These are phyloP conservation scores for Nemurella pictetii DNA, from an alignment of 2,888 invertebrate genomes.

Conservation along the genomic window DNA sequence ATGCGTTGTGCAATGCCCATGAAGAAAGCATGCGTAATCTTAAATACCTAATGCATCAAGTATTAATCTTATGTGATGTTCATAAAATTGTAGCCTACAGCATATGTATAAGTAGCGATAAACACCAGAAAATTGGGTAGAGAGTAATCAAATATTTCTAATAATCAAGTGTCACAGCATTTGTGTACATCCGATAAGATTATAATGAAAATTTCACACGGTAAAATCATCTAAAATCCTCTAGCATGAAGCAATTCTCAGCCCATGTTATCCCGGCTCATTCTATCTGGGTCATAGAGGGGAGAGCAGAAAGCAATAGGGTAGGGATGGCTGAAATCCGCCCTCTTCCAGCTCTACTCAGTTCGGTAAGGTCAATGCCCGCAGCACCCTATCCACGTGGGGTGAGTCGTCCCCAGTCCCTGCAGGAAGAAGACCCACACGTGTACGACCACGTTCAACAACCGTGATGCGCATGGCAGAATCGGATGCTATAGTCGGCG, in stretches of 20 bases:
- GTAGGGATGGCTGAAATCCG: neutral
- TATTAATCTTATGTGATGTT: neutral
- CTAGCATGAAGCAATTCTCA: neutral
- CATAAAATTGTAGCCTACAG: neutral
- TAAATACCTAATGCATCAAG: neutral
- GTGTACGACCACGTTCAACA: slow-evolving; percentile 17
- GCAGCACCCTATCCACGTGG: slow-evolving; percentile 16
- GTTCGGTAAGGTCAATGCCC: slow-evolving; percentile 27
- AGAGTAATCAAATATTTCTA: no score
- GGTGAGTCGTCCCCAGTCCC: neutral
- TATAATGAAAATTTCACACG: no score
- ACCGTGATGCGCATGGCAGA: neutral
- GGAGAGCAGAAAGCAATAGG: slow-evolving; percentile 16
- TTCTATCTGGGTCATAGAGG: slow-evolving; percentile 24
- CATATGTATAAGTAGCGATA: neutral
- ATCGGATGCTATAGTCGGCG: neutral
- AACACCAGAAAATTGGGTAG: neutral
- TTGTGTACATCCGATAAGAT: neutral
- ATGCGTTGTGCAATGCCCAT: neutral
- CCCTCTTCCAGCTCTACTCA: neutral
- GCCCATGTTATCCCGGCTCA: neutral
- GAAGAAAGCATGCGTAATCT: neutral
- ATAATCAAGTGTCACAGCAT: neutral
- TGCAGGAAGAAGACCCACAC: slow-evolving; percentile 11
- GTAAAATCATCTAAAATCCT: neutral